Conservation (phyloP, 2,113 vertebrate species). For the Falco punctatus region DNA sequence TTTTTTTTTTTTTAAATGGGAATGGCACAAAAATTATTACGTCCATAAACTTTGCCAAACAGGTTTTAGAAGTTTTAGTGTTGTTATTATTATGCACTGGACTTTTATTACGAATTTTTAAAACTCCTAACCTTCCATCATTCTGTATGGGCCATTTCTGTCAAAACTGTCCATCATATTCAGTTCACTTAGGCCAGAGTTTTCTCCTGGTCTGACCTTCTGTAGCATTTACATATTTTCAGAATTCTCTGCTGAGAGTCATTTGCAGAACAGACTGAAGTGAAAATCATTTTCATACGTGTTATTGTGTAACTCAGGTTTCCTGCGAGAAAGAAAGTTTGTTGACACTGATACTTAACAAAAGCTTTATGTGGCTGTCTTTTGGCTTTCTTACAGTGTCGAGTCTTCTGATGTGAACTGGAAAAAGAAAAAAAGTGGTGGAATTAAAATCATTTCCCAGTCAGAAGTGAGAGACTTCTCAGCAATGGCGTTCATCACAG, state of each 20-base stretch:
- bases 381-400: slow-evolving; percentile 77
- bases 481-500: slow-evolving; percentile 96
- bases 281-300: neutral
- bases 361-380: neutral
- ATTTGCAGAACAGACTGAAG: neutral
- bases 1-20: neutral
- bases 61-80: neutral
- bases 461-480: slow-evolving; percentile 95
- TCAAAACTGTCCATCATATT: neutral
- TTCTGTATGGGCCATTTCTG: neutral
- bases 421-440: slow-evolving; percentile 96
- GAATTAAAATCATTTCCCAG: slow-evolving; percentile 95
- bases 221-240: neutral
- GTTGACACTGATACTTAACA: neutral
- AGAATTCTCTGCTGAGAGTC: neutral
- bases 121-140: neutral
- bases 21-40: neutral
- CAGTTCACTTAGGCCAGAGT: neutral
- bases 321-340: neutral
- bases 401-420: slow-evolving; percentile 96
- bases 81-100: neutral
- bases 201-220: neutral
- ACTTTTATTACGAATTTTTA: neutral
- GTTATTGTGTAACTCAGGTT: neutral
- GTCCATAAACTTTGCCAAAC: neutral